Evolutionary conservation across 2,113 vertebrate genomes (phyloP).

Genomic region (Ginglymostoma cirratum): DNA sequence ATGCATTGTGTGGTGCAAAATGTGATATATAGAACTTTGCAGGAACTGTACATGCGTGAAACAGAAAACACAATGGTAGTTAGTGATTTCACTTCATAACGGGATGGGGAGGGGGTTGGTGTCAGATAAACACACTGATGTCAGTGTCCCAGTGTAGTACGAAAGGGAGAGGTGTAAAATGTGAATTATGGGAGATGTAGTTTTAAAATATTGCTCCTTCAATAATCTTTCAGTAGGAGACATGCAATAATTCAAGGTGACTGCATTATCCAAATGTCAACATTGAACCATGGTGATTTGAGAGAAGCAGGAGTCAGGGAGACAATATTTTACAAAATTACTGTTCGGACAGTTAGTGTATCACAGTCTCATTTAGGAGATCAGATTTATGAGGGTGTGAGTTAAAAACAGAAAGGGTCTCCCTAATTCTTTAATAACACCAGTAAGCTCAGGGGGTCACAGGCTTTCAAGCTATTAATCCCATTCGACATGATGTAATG

Average conservation of each 20-base stretch:
- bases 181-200: neutral
- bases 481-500: constrained; percentile 31
- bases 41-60: neutral
- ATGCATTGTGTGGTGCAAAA: neutral
- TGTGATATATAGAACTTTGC: no score
- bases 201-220: neutral
- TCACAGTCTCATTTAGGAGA: constrained; percentile 1
- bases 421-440: constrained; percentile 37
- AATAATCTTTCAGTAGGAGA: neutral
- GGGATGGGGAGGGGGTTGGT: no score
- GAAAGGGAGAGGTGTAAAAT: neutral
- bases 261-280: no score
- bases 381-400: constrained; percentile 29
- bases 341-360: neutral
- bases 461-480: constrained; percentile 26
- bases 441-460: constrained; percentile 24
- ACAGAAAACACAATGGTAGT: neutral
- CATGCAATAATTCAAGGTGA: neutral
- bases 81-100: neutral
- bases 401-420: constrained; percentile 19
- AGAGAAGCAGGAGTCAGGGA: neutral
- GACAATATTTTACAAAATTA: neutral
- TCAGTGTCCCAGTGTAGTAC: neutral
- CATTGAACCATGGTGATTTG: neutral
- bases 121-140: neutral